Evolutionary conservation across 2,113 vertebrate genomes (phyloP).

Genomic region (Bettongia penicillata): DNA sequence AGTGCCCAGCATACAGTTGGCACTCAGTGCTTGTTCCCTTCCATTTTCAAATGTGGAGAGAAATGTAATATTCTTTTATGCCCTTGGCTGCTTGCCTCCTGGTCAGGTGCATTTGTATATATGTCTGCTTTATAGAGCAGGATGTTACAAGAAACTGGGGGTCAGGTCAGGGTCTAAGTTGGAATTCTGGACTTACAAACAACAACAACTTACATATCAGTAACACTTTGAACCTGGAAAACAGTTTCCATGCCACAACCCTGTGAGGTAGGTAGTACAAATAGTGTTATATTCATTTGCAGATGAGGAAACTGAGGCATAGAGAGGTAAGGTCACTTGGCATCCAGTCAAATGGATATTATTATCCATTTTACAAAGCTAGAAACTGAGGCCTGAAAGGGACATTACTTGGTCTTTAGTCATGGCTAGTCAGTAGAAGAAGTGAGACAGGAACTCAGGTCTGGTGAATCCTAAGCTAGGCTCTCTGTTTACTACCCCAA

Average conservation of each 20-base stretch:
- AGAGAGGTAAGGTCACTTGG: background rate
- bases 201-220: background rate
- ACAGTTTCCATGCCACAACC: background rate
- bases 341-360: background rate
- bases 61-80: constrained; percentile 9
- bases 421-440: background rate
- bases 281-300: background rate
- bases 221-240: background rate
- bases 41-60: background rate
- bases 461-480: background rate
- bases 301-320: background rate
- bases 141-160: constrained; percentile 1
- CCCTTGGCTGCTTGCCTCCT: constrained; percentile 23
- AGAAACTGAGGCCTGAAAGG: background rate
- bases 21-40: background rate
- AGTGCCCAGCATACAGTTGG: background rate
- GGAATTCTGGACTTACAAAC: constrained; percentile 15
- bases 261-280: background rate
- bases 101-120: constrained; percentile 17
- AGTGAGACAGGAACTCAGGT: background rate
- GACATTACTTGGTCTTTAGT: background rate
- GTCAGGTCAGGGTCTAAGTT: background rate
- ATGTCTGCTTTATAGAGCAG: background rate
- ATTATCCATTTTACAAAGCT: background rate
- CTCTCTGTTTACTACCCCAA: background rate